Conservation (phyloP, 1,140 invertebrate genomes). For the Neodiprion pinetum region DNA sequence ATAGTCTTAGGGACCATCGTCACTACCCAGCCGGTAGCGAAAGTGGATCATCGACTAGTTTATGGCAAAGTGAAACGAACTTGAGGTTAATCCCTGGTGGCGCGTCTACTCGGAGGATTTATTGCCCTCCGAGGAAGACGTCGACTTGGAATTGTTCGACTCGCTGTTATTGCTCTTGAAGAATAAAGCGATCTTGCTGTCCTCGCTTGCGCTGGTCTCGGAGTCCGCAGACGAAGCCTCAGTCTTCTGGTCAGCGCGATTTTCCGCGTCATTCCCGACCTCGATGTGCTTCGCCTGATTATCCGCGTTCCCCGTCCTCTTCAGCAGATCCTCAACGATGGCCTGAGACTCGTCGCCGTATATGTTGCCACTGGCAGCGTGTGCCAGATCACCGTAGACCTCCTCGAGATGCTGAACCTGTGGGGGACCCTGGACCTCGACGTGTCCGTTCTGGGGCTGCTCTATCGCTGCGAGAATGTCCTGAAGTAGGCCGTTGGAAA, state of each 20-base stretch:
- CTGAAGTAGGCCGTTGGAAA: slow-evolving; percentile 79
- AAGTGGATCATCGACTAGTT: slow-evolving; percentile 25
- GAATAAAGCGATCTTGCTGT: slow-evolving; percentile 46
- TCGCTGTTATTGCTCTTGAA: slow-evolving; percentile 43
- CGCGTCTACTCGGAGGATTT: background rate
- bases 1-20: background rate
- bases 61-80: background rate
- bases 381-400: slow-evolving; percentile 38
- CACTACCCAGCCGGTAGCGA: slow-evolving; percentile 11
- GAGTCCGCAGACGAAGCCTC: slow-evolving; percentile 12
- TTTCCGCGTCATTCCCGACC: slow-evolving; percentile 23
- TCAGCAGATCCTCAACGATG: background rate
- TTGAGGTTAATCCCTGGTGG: background rate
- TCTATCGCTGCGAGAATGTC: slow-evolving; percentile 79
- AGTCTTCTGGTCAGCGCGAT: slow-evolving; percentile 20
- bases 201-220: slow-evolving; percentile 10
- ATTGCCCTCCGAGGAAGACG: background rate
- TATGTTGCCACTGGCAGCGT: slow-evolving; percentile 29
- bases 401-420: slow-evolving; percentile 41
- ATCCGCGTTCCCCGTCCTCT: slow-evolving; percentile 1
- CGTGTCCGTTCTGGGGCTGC: slow-evolving; percentile 58
- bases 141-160: slow-evolving; percentile 34
- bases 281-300: slow-evolving; percentile 14
- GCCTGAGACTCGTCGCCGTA: slow-evolving; percentile 26
- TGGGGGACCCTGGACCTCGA: slow-evolving; percentile 42